phyloP scores from a whole-genome alignment of 2,113 vertebrate genomes.

The Pelodiscus sinensis region DNA sequence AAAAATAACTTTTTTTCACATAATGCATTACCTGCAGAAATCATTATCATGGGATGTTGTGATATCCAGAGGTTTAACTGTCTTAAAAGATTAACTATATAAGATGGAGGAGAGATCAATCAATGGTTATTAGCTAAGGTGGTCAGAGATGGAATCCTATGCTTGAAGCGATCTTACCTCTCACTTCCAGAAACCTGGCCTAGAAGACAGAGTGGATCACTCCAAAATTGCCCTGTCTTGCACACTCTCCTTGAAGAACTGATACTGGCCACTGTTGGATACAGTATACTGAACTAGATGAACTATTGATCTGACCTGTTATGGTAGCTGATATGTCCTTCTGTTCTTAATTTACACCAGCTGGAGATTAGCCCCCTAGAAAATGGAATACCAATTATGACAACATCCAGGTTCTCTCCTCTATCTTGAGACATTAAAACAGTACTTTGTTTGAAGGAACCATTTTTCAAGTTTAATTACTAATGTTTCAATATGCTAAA shows the following conservation, averaged over 20 bases:
- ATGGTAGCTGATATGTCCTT: neutral
- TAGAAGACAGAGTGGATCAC: neutral
- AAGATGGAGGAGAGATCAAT: neutral
- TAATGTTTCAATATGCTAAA: neutral
- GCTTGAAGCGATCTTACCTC: neutral
- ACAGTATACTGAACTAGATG: neutral
- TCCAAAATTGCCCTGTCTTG: neutral
- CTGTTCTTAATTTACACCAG: neutral
- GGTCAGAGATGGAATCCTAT: neutral
- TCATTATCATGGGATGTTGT: neutral
- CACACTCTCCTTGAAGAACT: neutral
- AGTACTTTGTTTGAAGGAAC: neutral
- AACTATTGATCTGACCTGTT: neutral
- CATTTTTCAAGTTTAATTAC: neutral
- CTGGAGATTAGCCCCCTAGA: neutral
- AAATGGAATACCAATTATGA: neutral
- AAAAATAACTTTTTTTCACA: neutral
- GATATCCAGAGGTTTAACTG: neutral
- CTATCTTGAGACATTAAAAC: neutral
- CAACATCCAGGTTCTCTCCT: neutral
- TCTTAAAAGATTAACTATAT: neutral
- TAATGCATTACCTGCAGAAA: neutral
- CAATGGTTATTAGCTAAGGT: neutral
- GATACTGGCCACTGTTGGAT: neutral
- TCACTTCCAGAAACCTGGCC: neutral